Percentiles rank a stretch among this genome's conserved stretches.
phyloP scores from a whole-genome alignment of 2,113 vertebrate species.

The Peromyscus californicus region DNA sequence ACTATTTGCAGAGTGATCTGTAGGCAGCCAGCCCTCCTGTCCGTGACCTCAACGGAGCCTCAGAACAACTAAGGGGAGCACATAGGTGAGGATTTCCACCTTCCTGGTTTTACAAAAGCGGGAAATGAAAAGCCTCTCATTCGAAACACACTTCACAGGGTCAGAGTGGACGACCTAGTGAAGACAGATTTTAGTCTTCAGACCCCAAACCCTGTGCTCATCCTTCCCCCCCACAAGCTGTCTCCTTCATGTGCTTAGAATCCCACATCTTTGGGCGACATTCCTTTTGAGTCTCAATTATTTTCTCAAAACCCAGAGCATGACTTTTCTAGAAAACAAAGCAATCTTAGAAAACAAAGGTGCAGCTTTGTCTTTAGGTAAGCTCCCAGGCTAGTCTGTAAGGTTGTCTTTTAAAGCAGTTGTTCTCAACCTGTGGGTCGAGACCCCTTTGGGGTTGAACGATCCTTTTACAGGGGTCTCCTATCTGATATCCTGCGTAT shows the following conservation, averaged over 20 bases:
- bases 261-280: not conserved
- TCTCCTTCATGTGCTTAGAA: not conserved
- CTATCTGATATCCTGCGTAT: not conserved
- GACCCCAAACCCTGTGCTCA: not conserved
- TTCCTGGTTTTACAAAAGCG: not conserved
- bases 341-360: constrained; percentile 24
- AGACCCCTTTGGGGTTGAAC: not conserved
- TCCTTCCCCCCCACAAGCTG: not conserved
- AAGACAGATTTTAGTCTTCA: not conserved
- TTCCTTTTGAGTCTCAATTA: constrained; percentile 6
- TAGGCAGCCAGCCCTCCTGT: not conserved
- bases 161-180: no score
- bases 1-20: constrained; percentile 58
- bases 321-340: not conserved
- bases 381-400: not conserved
- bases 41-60: constrained; percentile 52
- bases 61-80: not conserved
- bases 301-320: not conserved
- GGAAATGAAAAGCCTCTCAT: not conserved
- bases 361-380: not conserved
- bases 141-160: not conserved
- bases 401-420: not conserved
- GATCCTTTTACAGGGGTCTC: not conserved
- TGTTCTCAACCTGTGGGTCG: not conserved
- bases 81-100: not conserved